Evolutionary conservation across 2,113 vertebrate species (phyloP).

Genomic region (Climacteris rufus): DNA sequence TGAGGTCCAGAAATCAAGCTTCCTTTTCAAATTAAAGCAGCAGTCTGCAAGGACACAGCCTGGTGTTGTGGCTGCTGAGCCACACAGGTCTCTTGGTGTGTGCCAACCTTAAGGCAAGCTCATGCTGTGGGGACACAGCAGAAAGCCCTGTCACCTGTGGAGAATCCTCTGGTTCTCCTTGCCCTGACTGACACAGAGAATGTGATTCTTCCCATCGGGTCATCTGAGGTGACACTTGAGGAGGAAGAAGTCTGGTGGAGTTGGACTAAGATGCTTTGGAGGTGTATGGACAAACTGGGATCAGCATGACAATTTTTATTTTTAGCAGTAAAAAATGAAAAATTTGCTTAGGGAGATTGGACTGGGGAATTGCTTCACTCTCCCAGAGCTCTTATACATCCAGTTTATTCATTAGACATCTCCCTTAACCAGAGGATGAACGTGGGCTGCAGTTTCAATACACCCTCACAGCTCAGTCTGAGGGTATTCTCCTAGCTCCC

Average conservation of each 20-base stretch:
- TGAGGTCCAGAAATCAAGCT: background rate
- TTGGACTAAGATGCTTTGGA: background rate
- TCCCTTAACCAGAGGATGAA: background rate
- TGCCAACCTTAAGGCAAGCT: background rate
- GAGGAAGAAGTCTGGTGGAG: background rate
- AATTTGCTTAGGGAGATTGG: accelerated
- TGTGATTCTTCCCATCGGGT: background rate
- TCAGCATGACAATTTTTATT: background rate
- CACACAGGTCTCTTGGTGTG: accelerated
- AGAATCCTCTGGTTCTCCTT: background rate
- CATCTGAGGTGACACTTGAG: background rate
- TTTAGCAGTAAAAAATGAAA: background rate
- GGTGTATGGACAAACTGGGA: background rate
- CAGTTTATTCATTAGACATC: background rate
- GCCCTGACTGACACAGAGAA: background rate
- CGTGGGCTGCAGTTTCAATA: background rate
- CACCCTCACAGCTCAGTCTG: background rate
- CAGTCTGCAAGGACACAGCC: background rate
- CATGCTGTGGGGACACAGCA: background rate
- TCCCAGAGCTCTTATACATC: background rate
- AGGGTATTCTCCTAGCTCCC: background rate
- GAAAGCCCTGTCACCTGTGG: background rate
- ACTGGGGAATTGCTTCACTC: background rate
- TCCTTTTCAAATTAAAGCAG: background rate
- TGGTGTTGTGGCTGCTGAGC: background rate